These are phyloP conservation scores for Drosophila planitibia DNA, from an alignment of 2,888 invertebrate species.

Conservation along the genomic window DNA sequence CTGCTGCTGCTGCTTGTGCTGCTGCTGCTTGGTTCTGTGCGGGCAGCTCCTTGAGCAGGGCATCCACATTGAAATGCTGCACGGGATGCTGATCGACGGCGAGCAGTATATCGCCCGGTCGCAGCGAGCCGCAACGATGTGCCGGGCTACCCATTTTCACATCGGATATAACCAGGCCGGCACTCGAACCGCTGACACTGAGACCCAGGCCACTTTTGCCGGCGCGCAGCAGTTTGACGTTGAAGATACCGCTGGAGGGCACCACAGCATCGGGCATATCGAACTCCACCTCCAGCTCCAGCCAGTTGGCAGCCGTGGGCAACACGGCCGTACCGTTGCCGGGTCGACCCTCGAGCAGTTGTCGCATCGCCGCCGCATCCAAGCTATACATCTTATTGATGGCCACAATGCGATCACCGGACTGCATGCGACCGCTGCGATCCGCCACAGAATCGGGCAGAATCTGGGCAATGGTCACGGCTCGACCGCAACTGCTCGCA, in stretches of 20 bases:
- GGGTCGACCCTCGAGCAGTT: constrained; percentile 82
- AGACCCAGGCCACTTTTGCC: constrained; percentile 93
- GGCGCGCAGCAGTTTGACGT: constrained; percentile 92
- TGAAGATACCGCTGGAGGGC: constrained; percentile 95
- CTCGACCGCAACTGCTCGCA: constrained; percentile 81
- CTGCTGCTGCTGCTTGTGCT: neutral
- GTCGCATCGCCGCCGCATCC: constrained; percentile 87
- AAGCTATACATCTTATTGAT: constrained; percentile 92
- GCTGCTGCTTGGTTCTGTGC: constrained; percentile 52
- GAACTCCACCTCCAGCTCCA: constrained; percentile 94
- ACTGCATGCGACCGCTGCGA: constrained; percentile 91
- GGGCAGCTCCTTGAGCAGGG: constrained; percentile 83
- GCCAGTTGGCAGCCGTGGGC: constrained; percentile 87
- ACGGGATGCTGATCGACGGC: constrained; percentile 94
- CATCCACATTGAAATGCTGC: constrained; percentile 86
- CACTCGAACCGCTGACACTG: constrained; percentile 91
- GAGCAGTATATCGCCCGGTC: constrained; percentile 93
- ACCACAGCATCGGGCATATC: constrained; percentile 96
- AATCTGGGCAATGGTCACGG: constrained; percentile 83
- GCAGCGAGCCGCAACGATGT: constrained; percentile 94
- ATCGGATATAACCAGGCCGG: constrained; percentile 92
- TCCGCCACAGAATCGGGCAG: constrained; percentile 84
- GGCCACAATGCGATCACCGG: constrained; percentile 93
- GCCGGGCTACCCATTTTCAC: constrained; percentile 96
- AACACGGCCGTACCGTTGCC: constrained; percentile 6